Percentiles rank a stretch among this genome's conserved stretches.
Evolutionary conservation across 2,113 vertebrate genomes (phyloP).

Genomic region (Peromyscus polionotus): DNA sequence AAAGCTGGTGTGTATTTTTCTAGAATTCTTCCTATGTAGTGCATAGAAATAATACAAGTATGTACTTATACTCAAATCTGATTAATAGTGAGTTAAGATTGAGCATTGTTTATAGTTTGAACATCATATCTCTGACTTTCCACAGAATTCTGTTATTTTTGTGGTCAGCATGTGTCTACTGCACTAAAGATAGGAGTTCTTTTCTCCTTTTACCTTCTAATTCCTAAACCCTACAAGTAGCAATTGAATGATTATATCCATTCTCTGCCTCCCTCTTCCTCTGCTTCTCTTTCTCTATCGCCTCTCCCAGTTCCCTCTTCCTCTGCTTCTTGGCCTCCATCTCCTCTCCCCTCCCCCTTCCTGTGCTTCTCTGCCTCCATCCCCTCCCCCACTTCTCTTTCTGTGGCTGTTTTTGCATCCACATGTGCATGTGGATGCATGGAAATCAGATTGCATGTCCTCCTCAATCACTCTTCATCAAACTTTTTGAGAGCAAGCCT

Average conservation of each 20-base stretch:
- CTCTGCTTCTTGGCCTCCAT: not conserved
- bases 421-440: not conserved
- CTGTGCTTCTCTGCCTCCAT: not conserved
- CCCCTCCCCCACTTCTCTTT: not conserved
- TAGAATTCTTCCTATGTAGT: not conserved
- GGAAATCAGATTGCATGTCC: not conserved
- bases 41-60: conserved; percentile 2
- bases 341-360: not conserved
- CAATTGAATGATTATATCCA: not conserved
- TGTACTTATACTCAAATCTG: not conserved
- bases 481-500: not conserved
- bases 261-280: not conserved
- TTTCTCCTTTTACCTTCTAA: not conserved
- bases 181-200: not conserved
- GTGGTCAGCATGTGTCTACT: not conserved
- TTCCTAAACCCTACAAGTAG: not conserved
- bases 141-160: not conserved
- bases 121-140: not conserved
- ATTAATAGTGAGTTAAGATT: not conserved
- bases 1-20: not conserved
- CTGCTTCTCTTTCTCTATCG: too few species aligned
- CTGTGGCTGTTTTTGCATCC: too few species aligned
- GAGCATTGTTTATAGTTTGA: not conserved
- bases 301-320: not conserved
- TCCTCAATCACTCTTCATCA: not conserved